phyloP scores from a whole-genome alignment of 2,888 invertebrate genomes.

The Dichetophora obliterata region DNA sequence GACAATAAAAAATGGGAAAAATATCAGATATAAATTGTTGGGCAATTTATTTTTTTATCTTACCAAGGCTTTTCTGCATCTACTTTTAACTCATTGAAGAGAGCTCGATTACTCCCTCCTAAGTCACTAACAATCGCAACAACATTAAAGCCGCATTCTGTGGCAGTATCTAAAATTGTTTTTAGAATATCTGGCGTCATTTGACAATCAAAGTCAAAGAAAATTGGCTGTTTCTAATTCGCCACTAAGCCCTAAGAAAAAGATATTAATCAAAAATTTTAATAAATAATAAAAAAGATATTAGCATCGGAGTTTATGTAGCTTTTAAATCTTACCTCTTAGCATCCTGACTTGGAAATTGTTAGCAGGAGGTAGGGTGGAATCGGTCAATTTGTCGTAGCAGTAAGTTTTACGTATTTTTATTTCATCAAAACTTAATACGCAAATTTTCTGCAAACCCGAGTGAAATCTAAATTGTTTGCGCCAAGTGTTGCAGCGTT shows the following conservation, averaged over 20 bases:
- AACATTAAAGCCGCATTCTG: conserved; percentile 17
- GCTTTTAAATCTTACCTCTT: conserved; percentile 22
- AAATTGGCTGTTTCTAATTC: conserved; percentile 6
- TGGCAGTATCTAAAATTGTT: not conserved
- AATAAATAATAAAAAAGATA: no score
- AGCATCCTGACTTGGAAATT: conserved; percentile 35
- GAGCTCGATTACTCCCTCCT: conserved; percentile 31
- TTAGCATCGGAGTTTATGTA: no score
- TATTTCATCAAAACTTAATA: no score
- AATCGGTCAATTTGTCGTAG: conserved; percentile 11
- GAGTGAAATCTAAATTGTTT: no score
- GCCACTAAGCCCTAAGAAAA: not conserved
- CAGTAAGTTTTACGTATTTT: conserved; percentile 18
- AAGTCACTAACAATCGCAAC: conserved; percentile 35
- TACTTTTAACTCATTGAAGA: conserved; percentile 23
- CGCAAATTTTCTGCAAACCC: not conserved
- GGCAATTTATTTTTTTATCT: no score
- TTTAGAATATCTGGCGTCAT: not conserved
- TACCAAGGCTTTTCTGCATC: no score
- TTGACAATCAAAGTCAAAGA: conserved; percentile 1
- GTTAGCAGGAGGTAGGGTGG: conserved; percentile 9
- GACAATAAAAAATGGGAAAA: no score
- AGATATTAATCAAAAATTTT: not conserved
- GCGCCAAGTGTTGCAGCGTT: no score
- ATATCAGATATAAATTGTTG: no score